These are phyloP conservation scores for Turnix velox DNA, from an alignment of 2,113 vertebrate genomes.

Conservation along the genomic window DNA sequence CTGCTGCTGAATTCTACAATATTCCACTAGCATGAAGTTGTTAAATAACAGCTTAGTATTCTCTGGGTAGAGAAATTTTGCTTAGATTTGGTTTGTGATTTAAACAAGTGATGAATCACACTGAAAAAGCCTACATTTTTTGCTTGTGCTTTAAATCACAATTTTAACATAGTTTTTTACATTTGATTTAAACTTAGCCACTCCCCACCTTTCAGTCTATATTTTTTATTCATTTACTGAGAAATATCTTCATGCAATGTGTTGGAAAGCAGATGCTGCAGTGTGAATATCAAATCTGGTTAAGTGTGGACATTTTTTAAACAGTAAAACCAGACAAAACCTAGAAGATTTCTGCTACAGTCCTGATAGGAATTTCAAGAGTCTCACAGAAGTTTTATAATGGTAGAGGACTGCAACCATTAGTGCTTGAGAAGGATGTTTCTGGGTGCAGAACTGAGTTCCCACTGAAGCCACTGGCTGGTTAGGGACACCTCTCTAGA, in stretches of 20 bases:
- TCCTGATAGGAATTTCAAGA: background rate
- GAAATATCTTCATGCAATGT: background rate
- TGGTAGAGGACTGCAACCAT: background rate
- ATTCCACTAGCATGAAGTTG: background rate
- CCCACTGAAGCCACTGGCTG: background rate
- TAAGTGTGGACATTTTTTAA: background rate
- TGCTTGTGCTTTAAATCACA: background rate
- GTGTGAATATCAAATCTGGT: background rate
- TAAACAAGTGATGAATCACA: background rate
- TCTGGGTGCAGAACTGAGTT: background rate
- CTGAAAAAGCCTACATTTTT: background rate
- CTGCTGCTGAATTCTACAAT: background rate
- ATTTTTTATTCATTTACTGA: background rate
- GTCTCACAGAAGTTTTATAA: background rate
- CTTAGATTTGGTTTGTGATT: background rate
- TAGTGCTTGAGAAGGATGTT: background rate
- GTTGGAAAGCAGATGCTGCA: background rate
- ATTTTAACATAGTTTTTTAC: background rate
- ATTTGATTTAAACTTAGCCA: background rate
- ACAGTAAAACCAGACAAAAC: background rate
- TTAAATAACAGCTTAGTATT: background rate
- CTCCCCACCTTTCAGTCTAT: background rate
- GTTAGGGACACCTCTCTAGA: background rate
- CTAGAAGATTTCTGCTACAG: background rate
- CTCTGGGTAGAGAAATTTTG: background rate